Conservation (phyloP, 2,113 vertebrate species). For the Haemorhous mexicanus region DNA sequence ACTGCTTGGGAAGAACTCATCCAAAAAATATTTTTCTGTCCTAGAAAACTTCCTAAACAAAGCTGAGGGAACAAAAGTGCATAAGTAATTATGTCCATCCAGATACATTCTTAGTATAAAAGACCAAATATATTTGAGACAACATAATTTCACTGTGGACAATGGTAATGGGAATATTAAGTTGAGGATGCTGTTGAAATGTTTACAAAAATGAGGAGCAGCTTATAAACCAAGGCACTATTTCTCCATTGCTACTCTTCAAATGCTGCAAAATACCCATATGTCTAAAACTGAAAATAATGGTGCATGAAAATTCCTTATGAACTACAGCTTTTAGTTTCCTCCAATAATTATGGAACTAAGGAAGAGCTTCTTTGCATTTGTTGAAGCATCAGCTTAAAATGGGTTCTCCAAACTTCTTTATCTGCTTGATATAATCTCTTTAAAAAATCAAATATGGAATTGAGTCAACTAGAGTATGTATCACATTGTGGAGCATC, state of each 20-base stretch:
- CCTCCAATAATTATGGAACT: background rate
- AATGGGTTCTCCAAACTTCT: background rate
- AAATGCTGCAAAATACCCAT: background rate
- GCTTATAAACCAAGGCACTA: background rate
- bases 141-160: background rate
- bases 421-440: background rate
- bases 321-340: background rate
- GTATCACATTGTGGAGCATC: background rate
- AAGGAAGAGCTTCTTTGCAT: background rate
- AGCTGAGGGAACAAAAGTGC: background rate
- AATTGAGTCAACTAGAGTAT: background rate
- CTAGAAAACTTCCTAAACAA: background rate
- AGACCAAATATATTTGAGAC: background rate
- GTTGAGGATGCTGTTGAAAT: background rate
- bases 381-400: background rate
- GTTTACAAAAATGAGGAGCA: background rate
- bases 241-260: background rate
- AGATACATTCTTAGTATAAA: background rate
- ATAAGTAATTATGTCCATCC: background rate
- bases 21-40: background rate
- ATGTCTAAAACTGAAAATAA: background rate
- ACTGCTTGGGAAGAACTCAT: background rate
- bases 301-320: background rate
- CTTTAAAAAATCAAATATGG: constrained; percentile 18
- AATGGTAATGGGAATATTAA: background rate